These are phyloP conservation scores for Arrhamphus sclerolepis DNA, from an alignment of 2,797 vertebrate genomes.

Conservation along the genomic window DNA sequence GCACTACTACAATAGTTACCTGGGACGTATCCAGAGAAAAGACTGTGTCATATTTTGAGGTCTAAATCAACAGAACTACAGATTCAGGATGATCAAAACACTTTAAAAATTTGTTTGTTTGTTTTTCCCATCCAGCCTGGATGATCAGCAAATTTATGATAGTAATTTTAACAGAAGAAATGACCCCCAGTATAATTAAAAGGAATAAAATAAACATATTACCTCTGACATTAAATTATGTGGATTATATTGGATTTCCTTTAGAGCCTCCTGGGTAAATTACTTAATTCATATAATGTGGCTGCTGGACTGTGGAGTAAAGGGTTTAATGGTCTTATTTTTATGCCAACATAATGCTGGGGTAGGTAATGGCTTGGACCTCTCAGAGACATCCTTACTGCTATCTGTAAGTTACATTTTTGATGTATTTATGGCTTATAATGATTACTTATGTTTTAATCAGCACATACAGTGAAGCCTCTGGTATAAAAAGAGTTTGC, in stretches of 20 bases:
- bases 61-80: conserved; percentile 3
- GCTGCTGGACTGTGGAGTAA: conserved; percentile 11
- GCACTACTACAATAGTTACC: background rate
- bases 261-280: conserved; percentile 5
- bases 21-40: background rate
- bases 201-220: conserved; percentile 12
- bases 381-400: too few relatives aligned
- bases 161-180: conserved; percentile 4
- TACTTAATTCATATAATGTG: conserved; percentile 20
- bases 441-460: too few relatives aligned
- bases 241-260: conserved; percentile 28
- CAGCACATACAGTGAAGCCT: too few relatives aligned
- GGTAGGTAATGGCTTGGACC: background rate
- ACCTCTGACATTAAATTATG: background rate
- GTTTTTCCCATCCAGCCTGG: background rate
- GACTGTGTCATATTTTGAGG: background rate
- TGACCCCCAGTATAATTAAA: background rate
- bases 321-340: conserved; percentile 7
- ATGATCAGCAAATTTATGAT: background rate
- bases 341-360: conserved; percentile 5
- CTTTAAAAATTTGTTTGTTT: too few relatives aligned
- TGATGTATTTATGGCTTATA: too few relatives aligned
- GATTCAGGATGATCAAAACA: background rate
- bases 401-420: too few relatives aligned
- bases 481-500: too few relatives aligned